Conservation (phyloP, 2,888 invertebrate species). For the Sarcophaga rosellei region DNA sequence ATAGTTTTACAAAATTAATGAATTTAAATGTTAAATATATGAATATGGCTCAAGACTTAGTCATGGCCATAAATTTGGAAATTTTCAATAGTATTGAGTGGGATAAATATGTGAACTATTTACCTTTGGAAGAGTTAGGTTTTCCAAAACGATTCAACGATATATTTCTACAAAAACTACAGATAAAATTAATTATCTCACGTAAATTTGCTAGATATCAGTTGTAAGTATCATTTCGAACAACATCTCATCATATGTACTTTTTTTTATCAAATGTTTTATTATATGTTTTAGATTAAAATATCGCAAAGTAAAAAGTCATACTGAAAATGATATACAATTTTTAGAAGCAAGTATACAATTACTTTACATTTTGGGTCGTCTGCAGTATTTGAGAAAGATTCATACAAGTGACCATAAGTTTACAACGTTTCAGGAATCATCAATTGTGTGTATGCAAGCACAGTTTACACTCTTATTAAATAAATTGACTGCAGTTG, state of each 20-base stretch:
- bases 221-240: conserved; percentile 63
- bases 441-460: conserved; percentile 71
- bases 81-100: conserved; percentile 71
- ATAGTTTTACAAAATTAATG: conserved; percentile 69
- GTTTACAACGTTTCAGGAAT: conserved; percentile 73
- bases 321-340: conserved; percentile 50
- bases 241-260: neutral
- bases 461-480: conserved; percentile 59
- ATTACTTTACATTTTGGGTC: conserved; percentile 72
- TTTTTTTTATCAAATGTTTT: neutral
- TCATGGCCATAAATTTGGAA: conserved; percentile 74
- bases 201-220: conserved; percentile 66
- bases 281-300: conserved; percentile 33
- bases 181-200: conserved; percentile 73
- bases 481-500: conserved; percentile 31
- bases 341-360: conserved; percentile 70
- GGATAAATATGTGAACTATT: conserved; percentile 65
- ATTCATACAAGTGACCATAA: neutral
- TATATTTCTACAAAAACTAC: conserved; percentile 72
- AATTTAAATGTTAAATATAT: conserved; percentile 56
- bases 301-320: conserved; percentile 45
- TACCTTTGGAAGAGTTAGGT: conserved; percentile 51
- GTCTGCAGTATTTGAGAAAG: conserved; percentile 71
- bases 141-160: conserved; percentile 69
- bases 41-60: conserved; percentile 72